Evolutionary conservation across 2,113 vertebrate genomes (phyloP).

Genomic region (Cebus imitator): DNA sequence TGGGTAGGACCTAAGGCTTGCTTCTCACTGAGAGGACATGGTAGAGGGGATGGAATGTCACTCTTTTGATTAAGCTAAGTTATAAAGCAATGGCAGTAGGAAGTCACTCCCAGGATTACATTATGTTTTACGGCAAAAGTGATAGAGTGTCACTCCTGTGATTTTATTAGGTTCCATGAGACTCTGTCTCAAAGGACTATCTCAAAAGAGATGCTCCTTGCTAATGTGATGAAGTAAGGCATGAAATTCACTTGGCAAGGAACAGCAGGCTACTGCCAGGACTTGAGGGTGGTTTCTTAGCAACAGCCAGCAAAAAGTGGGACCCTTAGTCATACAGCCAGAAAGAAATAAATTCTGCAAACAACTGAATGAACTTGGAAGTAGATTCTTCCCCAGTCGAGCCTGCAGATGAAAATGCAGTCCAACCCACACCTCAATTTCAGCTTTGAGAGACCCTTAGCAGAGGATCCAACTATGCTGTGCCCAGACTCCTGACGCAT

Average conservation of each 20-base stretch:
- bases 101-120: neutral
- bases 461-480: neutral
- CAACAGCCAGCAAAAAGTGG: neutral
- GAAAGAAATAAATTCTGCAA: neutral
- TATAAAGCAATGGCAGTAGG: neutral
- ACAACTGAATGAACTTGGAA: neutral
- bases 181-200: neutral
- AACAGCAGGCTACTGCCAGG: fast-evolving
- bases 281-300: neutral
- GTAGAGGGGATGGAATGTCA: neutral
- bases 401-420: neutral
- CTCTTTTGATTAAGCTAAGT: too few species aligned
- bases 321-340: neutral
- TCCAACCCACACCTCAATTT: neutral
- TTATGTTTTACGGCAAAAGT: neutral
- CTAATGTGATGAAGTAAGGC: neutral
- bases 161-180: neutral
- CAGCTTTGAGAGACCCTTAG: neutral
- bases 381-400: neutral
- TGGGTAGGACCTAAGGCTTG: neutral
- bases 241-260: neutral
- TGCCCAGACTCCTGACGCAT: neutral
- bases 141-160: neutral
- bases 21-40: neutral
- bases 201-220: neutral